Conservation (phyloP, 2,113 vertebrate genomes). For the Mesoclemmys tuberculata region DNA sequence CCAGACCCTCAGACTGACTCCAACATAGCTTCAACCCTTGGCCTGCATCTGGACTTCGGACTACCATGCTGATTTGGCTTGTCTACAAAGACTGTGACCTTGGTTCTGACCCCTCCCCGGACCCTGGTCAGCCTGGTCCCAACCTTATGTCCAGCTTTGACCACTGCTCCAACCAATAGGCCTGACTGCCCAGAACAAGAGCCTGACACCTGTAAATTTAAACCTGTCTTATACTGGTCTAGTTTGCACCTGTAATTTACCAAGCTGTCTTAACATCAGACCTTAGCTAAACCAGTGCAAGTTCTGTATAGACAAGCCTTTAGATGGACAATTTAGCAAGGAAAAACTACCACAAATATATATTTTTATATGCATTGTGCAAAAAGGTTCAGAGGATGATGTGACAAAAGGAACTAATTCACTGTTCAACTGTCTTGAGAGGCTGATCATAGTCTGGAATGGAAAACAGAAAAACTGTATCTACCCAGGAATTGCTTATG, state of each 20-base stretch:
- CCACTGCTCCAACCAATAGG: not conserved
- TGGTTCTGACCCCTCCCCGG: too few species aligned
- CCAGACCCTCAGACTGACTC: not conserved
- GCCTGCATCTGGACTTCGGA: too few species aligned
- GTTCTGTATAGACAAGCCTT: slow-evolving; percentile 11
- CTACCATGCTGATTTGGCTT: too few species aligned
- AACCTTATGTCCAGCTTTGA: not conserved
- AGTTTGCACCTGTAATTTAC: not conserved
- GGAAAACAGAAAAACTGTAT: not conserved
- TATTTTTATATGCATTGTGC: not conserved
- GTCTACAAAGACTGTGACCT: too few species aligned
- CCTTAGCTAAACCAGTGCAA: not conserved
- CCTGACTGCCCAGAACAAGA: not conserved
- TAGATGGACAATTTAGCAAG: not conserved
- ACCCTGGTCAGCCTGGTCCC: too few species aligned
- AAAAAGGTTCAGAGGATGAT: slow-evolving; percentile 27
- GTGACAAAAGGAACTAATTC: not conserved
- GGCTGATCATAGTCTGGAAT: not conserved
- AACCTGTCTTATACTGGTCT: not conserved
- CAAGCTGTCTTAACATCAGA: not conserved
- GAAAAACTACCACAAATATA: not conserved
- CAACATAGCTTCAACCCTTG: too few species aligned
- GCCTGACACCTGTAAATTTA: not conserved
- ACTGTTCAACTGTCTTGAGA: not conserved
- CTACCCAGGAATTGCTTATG: not conserved